Percentiles rank a stretch among this genome's conserved stretches.
Evolutionary conservation across 2,113 vertebrate genomes (phyloP).

Genomic region (Meriones unguiculatus): DNA sequence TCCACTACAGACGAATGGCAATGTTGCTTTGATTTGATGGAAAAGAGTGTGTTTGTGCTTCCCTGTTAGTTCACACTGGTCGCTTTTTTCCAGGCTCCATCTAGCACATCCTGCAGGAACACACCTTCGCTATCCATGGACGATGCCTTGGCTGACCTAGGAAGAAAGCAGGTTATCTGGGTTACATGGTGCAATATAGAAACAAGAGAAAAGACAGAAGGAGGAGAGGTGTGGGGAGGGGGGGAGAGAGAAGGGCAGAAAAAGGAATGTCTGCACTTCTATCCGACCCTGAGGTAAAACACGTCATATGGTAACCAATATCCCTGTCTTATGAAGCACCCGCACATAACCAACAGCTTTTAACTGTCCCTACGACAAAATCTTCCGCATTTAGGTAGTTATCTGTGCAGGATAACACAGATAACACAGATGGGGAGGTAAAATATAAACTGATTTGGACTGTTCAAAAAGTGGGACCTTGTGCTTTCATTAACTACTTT

Average conservation of each 20-base stretch:
- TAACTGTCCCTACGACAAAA: slow-evolving; percentile 6
- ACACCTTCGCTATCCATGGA: slow-evolving; percentile 88
- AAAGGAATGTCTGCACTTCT: background rate
- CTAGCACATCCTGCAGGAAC: slow-evolving; percentile 89
- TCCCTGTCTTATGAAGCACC: background rate
- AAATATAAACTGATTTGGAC: slow-evolving; percentile 8
- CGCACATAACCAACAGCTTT: background rate
- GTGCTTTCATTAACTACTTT: background rate
- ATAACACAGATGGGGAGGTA: background rate
- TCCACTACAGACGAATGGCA: background rate
- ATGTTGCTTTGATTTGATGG: background rate
- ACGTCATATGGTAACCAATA: background rate
- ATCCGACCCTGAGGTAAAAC: slow-evolving; percentile 25
- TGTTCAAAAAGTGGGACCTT: background rate
- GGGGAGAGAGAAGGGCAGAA: background rate
- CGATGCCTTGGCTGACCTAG: slow-evolving; percentile 84
- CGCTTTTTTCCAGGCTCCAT: background rate
- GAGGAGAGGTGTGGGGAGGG: background rate
- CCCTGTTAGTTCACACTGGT: slow-evolving; percentile 46
- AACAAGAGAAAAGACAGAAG: background rate
- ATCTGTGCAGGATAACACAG: background rate
- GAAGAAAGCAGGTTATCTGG: slow-evolving; percentile 73
- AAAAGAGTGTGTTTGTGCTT: background rate
- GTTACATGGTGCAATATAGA: slow-evolving; percentile 22
- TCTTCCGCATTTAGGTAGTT: background rate